These are phyloP conservation scores for Patella caerulea DNA, from an alignment of 2,888 invertebrate genomes.

Conservation along the genomic window DNA sequence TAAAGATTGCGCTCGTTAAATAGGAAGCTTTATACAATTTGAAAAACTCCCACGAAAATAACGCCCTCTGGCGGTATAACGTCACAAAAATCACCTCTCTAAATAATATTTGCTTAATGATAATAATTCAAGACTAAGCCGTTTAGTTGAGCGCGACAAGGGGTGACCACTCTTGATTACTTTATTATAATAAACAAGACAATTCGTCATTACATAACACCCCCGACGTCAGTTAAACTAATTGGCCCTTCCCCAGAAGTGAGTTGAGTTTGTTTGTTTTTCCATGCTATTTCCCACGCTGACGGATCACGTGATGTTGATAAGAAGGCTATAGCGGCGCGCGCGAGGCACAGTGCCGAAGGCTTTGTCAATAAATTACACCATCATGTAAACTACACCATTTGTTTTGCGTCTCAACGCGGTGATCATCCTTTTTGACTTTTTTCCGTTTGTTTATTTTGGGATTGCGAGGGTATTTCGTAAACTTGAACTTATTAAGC, in stretches of 20 bases:
- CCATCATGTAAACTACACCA: slow-evolving; percentile 21
- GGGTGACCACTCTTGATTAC: no score
- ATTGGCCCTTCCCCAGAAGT: background rate
- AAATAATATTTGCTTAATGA: no score
- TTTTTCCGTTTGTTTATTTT: slow-evolving; percentile 4
- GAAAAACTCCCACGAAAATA: no score
- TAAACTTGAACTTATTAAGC: background rate
- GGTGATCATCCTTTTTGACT: slow-evolving; percentile 1
- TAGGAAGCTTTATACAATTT: no score
- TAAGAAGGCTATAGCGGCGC: slow-evolving; percentile 17
- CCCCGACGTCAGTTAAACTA: background rate
- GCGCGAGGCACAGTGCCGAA: slow-evolving; percentile 17
- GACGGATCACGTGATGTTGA: slow-evolving; percentile 12
- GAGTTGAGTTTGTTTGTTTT: slow-evolving; percentile 6
- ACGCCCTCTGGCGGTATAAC: no score
- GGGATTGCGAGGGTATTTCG: background rate
- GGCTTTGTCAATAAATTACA: slow-evolving; percentile 26
- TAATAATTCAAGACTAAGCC: no score
- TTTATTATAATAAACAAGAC: no score
- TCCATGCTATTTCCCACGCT: slow-evolving; percentile 26
- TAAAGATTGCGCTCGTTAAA: no score
- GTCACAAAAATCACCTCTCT: no score
- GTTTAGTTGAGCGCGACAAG: no score
- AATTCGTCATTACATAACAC: no score
- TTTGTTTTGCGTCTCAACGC: slow-evolving; percentile 17